phyloP scores from a whole-genome alignment of 2,113 vertebrate genomes.

The Lagopus muta region DNA sequence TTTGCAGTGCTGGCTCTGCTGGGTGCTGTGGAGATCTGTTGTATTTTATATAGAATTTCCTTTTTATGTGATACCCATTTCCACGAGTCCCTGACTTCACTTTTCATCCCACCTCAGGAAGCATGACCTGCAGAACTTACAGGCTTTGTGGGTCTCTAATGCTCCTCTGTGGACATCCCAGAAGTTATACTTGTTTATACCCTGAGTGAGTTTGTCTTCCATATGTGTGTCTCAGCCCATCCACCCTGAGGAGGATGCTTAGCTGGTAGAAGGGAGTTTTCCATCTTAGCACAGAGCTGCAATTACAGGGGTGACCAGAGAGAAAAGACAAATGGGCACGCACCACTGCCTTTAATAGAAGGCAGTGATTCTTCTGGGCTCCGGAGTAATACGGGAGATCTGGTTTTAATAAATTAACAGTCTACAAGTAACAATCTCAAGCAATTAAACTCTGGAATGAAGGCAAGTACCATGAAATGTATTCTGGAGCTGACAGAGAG shows the following conservation, averaged over 20 bases:
- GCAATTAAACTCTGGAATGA: constrained; percentile 67
- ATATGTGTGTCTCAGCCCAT: background rate
- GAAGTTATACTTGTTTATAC: background rate
- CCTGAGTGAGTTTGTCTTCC: background rate
- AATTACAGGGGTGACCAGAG: constrained; percentile 65
- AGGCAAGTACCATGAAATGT: constrained; percentile 64
- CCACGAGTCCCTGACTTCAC: background rate
- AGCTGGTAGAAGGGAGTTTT: constrained; percentile 16
- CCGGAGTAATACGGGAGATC: constrained; percentile 48
- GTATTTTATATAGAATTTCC: background rate
- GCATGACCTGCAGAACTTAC: background rate
- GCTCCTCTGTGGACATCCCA: background rate
- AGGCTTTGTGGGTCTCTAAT: background rate
- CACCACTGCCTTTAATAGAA: constrained; percentile 69
- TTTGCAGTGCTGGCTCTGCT: background rate
- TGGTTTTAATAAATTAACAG: constrained; percentile 75
- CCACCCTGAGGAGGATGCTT: background rate
- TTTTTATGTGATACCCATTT: background rate
- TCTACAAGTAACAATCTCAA: constrained; percentile 68
- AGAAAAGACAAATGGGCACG: constrained; percentile 52
- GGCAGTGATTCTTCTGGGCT: constrained; percentile 66
- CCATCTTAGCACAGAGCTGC: constrained; percentile 47
- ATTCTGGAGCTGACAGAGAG: background rate
- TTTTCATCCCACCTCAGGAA: background rate
- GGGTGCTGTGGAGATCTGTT: background rate